Evolutionary conservation across 2,888 invertebrate species (phyloP).

Genomic region (Ennomos erosarius): DNA sequence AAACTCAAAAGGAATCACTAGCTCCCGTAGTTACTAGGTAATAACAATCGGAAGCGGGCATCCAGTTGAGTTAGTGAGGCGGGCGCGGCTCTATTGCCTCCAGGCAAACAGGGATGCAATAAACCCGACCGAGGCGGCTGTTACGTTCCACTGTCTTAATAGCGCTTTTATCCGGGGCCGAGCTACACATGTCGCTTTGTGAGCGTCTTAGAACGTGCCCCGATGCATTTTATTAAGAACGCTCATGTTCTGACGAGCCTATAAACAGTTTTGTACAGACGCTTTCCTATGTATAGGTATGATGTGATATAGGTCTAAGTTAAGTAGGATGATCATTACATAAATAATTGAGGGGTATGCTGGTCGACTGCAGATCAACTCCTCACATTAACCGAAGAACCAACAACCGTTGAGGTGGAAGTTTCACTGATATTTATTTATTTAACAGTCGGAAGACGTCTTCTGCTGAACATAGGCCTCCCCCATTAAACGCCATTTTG

Average conservation of each 20-base stretch:
- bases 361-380: too few relatives aligned
- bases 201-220: conserved; percentile 43
- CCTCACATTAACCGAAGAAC: too few relatives aligned
- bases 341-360: too few relatives aligned
- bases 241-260: conserved; percentile 1
- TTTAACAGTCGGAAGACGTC: too few relatives aligned
- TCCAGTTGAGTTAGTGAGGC: conserved; percentile 64
- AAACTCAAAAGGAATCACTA: conserved; percentile 26
- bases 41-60: conserved; percentile 75
- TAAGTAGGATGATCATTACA: too few relatives aligned
- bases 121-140: conserved; percentile 71
- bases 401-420: too few relatives aligned
- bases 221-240: conserved; percentile 51
- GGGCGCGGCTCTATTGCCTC: conserved; percentile 67
- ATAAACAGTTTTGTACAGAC: background rate
- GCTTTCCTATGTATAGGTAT: too few relatives aligned
- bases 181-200: conserved; percentile 68
- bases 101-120: conserved; percentile 80
- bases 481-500: too few relatives aligned
- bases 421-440: too few relatives aligned
- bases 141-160: conserved; percentile 62
- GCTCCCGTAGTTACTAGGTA: conserved; percentile 56
- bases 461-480: too few relatives aligned
- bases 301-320: too few relatives aligned
- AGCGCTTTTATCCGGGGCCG: conserved; percentile 62